Base-by-base conservation (phyloP, 1,140 invertebrate species). In the Lepidurus packardi region DNA sequence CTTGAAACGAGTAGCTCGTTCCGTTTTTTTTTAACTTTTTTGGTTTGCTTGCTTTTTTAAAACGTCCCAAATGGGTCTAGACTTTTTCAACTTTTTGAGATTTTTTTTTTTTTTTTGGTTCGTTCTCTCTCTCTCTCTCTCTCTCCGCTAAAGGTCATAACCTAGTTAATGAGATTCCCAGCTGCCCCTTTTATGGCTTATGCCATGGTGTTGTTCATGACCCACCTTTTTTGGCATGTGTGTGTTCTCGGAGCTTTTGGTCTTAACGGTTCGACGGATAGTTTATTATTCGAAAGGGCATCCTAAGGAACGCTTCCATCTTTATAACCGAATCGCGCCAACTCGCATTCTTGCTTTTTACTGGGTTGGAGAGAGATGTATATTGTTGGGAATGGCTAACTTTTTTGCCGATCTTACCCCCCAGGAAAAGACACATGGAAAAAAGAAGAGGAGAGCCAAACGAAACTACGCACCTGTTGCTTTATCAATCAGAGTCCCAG, bases 101-200 rank as follows among this genome's bases (percentile, higher is more conserved):
- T 21, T 13, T 4, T 65, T 65, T 65, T 65, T 47, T 7, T 6
- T 21, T 13, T 4, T 65, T 65, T 65, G 21, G 6, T 7, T 6
- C 2, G 34, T 34, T 34, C 34, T 2, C 3, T 34, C 34, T 34
- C 34, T 34, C 25, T 34, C 25, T 25, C 25, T 34, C 34, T 34
- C 34, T 47, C 45, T 65, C 13, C 16, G 16, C 53, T n/a, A 65
- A 47, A 65, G 53, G 53, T 65, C 53, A 65, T 65, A 65, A 65
- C 53, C 53, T 16, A n/a, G 53, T 65, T 65, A 65, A 65, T 65
- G 53, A 65, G 53, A 65, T 65, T 65, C 53, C 53, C 53, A 65
- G 53, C 53, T 65, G 53, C 53, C 53, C 53, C 53, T 65, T 65
- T 65, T 65, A 65, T 65, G 53, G 53, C 53, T 65, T 65, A 65